Evolutionary conservation across 2,797 vertebrate species (phyloP).

Genomic region (Sternarchorhynchus goeldii): DNA sequence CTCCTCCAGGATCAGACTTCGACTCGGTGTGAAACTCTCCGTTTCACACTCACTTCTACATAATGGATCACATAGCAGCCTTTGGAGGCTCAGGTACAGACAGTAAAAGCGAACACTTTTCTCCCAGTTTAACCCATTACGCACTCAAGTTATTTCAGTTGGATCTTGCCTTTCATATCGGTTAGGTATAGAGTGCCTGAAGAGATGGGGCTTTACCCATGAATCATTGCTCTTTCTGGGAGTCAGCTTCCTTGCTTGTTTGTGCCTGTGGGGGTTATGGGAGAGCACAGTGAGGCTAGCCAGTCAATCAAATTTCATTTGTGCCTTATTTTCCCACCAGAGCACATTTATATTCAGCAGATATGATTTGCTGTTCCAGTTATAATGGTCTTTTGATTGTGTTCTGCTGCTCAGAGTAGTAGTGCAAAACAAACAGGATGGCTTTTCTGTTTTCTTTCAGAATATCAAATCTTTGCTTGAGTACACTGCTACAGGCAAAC

Average conservation of each 20-base stretch:
- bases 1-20: neutral
- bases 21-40: neutral
- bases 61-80: neutral
- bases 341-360: conserved; percentile 49
- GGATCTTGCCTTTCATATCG: neutral
- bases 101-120: neutral
- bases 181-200: neutral
- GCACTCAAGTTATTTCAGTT: neutral
- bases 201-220: neutral
- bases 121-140: neutral
- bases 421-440: conserved; percentile 18
- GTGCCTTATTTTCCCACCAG: conserved; percentile 41
- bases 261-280: conserved; percentile 25
- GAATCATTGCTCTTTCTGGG: neutral
- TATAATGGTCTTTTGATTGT: conserved; percentile 47
- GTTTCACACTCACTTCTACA: neutral
- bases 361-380: conserved; percentile 43
- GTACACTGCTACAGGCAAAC: conserved; percentile 32
- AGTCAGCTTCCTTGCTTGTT: neutral
- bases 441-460: conserved; percentile 22
- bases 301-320: conserved; percentile 46
- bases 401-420: conserved; percentile 26
- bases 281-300: neutral
- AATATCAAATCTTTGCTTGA: conserved; percentile 39
- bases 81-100: neutral